phyloP scores from a whole-genome alignment of 92 coral and sea anemone genomes.

The Palythoa grandis region DNA sequence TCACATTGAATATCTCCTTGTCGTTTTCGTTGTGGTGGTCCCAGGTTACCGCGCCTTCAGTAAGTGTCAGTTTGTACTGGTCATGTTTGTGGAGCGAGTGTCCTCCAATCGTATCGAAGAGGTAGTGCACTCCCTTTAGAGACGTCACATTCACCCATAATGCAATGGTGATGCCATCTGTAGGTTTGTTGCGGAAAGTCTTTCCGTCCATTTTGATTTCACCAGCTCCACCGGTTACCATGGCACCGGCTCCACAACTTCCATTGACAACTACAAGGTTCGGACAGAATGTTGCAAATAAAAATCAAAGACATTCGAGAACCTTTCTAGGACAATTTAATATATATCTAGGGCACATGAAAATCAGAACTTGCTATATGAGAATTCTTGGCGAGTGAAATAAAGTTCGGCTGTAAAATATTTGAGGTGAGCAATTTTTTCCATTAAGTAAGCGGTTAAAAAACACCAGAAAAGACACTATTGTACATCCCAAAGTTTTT shows the following conservation, averaged over 20 bases:
- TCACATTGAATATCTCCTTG: slow-evolving; percentile 73
- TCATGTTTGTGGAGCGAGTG: slow-evolving; percentile 94
- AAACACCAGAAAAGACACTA: no score
- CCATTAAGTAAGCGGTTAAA: no score
- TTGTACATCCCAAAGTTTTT: no score
- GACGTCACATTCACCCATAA: slow-evolving; percentile 87
- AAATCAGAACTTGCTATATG: no score
- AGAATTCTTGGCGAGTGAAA: no score
- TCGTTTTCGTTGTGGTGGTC: slow-evolving; percentile 85
- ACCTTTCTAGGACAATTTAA: no score
- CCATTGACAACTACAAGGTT: slow-evolving; percentile 72
- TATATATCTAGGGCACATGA: no score
- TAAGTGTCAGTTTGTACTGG: slow-evolving; percentile 79
- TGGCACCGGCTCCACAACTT: slow-evolving; percentile 88
- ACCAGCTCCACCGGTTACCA: slow-evolving; percentile 83
- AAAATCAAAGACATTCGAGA: no score
- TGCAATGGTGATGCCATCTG: slow-evolving; percentile 90
- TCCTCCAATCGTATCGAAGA: slow-evolving; percentile 94
- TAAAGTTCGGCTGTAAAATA: no score
- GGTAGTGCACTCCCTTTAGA: slow-evolving; percentile 77
- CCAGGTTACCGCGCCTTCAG: slow-evolving; percentile 86
- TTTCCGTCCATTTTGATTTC: slow-evolving; percentile 88
- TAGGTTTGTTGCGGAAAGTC: slow-evolving; percentile 95
- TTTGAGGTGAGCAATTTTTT: no score
- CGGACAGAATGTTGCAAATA: no score